A percentile compares a stretch with the other conserved stretches of the same genome.
Conservation (phyloP, 2,113 vertebrate species). For the Galemys pyrenaicus region DNA sequence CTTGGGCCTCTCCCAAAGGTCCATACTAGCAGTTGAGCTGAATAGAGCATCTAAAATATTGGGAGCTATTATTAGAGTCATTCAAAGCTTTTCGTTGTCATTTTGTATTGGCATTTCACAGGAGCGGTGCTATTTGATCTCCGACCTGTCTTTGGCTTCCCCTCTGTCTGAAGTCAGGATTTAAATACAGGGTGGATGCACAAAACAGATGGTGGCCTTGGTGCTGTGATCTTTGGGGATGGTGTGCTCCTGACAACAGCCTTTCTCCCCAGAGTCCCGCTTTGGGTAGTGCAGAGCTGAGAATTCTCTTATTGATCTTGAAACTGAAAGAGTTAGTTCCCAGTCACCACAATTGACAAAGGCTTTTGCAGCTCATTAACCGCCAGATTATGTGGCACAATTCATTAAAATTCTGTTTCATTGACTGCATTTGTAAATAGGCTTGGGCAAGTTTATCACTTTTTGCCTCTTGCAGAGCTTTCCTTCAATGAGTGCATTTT, state of each 20-base stretch:
- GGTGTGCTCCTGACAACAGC: conserved; percentile 58
- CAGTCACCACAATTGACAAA: conserved; percentile 84
- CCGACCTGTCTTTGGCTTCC: conserved; percentile 44
- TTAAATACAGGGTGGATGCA: conserved; percentile 54
- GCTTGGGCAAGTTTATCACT: conserved; percentile 84
- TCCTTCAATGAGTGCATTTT: conserved; percentile 76
- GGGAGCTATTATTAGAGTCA: conserved; percentile 49
- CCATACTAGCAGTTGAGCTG: conserved; percentile 8
- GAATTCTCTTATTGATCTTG: conserved; percentile 82
- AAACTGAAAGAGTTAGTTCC: conserved; percentile 84
- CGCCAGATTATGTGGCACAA: conserved; percentile 85
- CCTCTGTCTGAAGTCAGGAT: conserved; percentile 31
- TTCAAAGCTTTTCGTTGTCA: conserved; percentile 54
- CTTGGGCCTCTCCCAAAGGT: conserved; percentile 53
- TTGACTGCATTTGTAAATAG: conserved; percentile 86
- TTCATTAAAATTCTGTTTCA: conserved; percentile 88
- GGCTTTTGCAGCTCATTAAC: conserved; percentile 87
- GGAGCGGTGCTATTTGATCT: conserved; percentile 70
- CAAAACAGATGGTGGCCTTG: conserved; percentile 36
- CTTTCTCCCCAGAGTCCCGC: conserved; percentile 61
- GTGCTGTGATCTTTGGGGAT: conserved; percentile 39
- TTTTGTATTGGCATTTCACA: conserved; percentile 62
- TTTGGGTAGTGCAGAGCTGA: conserved; percentile 43
- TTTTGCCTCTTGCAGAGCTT: conserved; percentile 79
- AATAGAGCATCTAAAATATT: background rate